Base-by-base conservation (phyloP, 1,140 invertebrate genomes). In the Drosophila miranda region DNA sequence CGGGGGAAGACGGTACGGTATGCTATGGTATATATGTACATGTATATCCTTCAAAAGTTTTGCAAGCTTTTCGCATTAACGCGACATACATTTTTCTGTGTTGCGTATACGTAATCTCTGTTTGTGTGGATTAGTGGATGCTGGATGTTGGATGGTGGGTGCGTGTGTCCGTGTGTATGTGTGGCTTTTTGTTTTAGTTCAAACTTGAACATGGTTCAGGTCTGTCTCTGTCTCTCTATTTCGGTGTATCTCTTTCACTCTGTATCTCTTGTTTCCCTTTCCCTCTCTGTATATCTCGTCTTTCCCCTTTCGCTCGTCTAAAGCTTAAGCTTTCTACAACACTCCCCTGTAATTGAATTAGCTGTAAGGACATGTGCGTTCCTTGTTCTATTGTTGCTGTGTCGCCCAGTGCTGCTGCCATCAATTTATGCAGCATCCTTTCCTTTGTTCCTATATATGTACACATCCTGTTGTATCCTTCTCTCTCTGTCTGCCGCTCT, bases 281-380 rank as follows among this genome's bases (percentile, higher is more conserved):
- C 23, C 0, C 9, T 41, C 6, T 42, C 19, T 19, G 4, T 53
- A 4, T 43, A 21, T 11, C 45, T 4, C 19, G 28, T 11, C 4
- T 19, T 23, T 7, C 21, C 13, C 11, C 34, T 21, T 14, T 19
- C n/a, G 44, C 48, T 38, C 3, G 34, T 16, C 41, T 41, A 46
- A 49, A 44, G 34, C 34, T 13, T 38, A 38, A 13, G 34, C 34
- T 38, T 38, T 13, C 34, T 38, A 13, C 34, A 38, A 38, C 34
- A 38, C 34, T 38, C 34, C 21, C 23, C 44, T 56, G 48, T 57
- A 61, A 75, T 72, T 67, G 69, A 42, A 60, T 72, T 72, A 72
- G 57, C 62, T 16, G 30, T 59, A 14, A 38, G 43, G 28, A 23
- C 56, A 67, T 60, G 68, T 44, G 64, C 41, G 34, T 50, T 19